phyloP scores from a whole-genome alignment of 2,888 invertebrate species.

The Microplitis deprimator region DNA sequence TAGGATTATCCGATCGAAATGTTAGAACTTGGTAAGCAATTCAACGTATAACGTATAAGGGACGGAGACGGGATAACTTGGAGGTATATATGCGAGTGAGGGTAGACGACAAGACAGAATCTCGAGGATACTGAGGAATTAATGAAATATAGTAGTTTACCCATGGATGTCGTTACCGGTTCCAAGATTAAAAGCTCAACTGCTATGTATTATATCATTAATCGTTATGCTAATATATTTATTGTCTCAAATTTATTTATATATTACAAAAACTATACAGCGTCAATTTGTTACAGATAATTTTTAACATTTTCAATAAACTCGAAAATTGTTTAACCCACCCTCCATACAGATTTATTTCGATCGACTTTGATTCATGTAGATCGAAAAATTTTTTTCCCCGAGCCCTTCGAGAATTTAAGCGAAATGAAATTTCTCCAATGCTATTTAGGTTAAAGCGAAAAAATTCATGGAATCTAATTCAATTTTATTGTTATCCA shows the following conservation, averaged over 20 bases:
- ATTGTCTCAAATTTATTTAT: not conserved
- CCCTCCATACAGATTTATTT: no score
- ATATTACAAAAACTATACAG: not conserved
- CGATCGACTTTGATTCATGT: no score
- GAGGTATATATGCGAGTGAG: constrained; percentile 15
- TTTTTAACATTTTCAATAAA: no score
- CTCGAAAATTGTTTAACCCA: no score
- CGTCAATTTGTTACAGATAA: not conserved
- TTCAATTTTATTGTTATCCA: constrained; percentile 55
- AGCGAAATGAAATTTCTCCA: no score
- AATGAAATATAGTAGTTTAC: constrained; percentile 37
- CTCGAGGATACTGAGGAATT: not conserved
- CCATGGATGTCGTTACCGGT: constrained; percentile 17
- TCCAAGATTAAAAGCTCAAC: constrained; percentile 32
- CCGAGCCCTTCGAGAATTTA: no score
- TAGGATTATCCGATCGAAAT: constrained; percentile 40
- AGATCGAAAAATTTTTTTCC: no score
- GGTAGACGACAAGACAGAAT: constrained; percentile 19
- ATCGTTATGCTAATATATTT: not conserved
- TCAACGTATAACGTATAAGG: not conserved
- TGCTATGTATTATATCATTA: constrained; percentile 7
- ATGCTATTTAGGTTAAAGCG: not conserved
- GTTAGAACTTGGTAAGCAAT: constrained; percentile 31
- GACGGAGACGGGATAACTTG: constrained; percentile 31
- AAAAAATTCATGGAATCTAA: constrained; percentile 42